Percentiles rank a stretch among this genome's conserved stretches.
phyloP scores from a whole-genome alignment of 1,140 invertebrate species.

The Saccostrea cuccullata region DNA sequence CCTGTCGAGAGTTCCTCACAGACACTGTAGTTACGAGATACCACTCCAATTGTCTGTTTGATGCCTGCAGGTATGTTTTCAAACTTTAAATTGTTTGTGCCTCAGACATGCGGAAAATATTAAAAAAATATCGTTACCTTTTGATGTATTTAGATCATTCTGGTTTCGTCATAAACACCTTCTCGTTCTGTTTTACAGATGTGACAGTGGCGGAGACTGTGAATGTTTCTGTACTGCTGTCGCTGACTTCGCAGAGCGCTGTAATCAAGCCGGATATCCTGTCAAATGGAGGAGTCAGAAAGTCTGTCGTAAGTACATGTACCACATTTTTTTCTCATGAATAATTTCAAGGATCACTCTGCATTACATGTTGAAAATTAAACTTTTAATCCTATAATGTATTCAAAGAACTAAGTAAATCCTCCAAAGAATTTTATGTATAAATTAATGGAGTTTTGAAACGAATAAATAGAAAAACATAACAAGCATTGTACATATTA shows the following conservation, averaged over 20 bases:
- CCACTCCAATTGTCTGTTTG: slow-evolving; percentile 75
- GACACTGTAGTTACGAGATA: slow-evolving; percentile 82
- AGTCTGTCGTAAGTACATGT: slow-evolving; percentile 88
- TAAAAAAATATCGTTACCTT: no score
- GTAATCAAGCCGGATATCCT: slow-evolving; percentile 81
- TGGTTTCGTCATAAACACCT: background rate
- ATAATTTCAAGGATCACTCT: no score
- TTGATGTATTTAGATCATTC: background rate
- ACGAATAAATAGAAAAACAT: no score
- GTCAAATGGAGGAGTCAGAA: slow-evolving; percentile 90
- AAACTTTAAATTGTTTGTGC: background rate
- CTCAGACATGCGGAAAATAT: no score
- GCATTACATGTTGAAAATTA: no score
- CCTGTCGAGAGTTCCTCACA: slow-evolving; percentile 82
- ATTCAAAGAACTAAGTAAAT: no score
- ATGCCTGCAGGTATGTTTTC: slow-evolving; percentile 84
- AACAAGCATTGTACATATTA: no score
- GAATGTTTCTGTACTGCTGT: slow-evolving; percentile 92
- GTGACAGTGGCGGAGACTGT: slow-evolving; percentile 92
- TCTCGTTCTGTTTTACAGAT: slow-evolving; percentile 76
- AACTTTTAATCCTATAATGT: no score
- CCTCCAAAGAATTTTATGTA: no score
- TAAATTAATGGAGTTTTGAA: no score
- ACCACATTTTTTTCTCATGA: background rate
- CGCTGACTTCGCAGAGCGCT: slow-evolving; percentile 91